Percentiles rank a stretch among this genome's conserved stretches.
Evolutionary conservation across 1,140 invertebrate genomes (phyloP).

Genomic region (Drosophila lowei): DNA sequence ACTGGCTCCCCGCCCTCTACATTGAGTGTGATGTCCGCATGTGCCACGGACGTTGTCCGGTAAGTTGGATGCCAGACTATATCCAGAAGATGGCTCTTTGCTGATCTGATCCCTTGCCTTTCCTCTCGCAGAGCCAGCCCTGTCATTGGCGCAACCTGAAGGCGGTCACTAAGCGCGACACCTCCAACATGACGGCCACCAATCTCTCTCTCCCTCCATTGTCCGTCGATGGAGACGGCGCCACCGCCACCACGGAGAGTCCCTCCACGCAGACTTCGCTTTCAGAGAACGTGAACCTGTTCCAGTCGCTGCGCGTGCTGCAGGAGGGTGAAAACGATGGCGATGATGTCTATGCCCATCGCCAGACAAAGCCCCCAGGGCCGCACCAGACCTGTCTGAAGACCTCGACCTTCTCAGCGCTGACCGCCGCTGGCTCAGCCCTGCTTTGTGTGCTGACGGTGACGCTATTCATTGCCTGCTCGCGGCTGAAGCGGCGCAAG

Average conservation of each 20-base stretch:
- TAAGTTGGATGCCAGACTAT: slow-evolving; percentile 84
- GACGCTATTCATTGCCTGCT: slow-evolving; percentile 88
- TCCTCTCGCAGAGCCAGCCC: slow-evolving; percentile 90
- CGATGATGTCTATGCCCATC: slow-evolving; percentile 82
- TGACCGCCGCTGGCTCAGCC: slow-evolving; percentile 88
- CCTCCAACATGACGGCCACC: slow-evolving; percentile 79
- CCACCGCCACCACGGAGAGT: slow-evolving; percentile 45
- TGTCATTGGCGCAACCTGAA: slow-evolving; percentile 96
- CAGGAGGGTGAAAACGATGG: slow-evolving; percentile 92
- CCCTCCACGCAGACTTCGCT: slow-evolving; percentile 54
- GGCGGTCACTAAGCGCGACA: slow-evolving; percentile 87
- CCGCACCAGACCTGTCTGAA: slow-evolving; percentile 89
- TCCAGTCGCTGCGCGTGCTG: slow-evolving; percentile 93
- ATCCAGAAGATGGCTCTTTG: too few relatives aligned
- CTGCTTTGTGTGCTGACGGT: slow-evolving; percentile 88
- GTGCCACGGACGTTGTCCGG: slow-evolving; percentile 95
- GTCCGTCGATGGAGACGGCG: slow-evolving; percentile 40
- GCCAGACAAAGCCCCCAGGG: slow-evolving; percentile 70
- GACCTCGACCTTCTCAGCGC: slow-evolving; percentile 89
- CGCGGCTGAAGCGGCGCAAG: slow-evolving; percentile 86
- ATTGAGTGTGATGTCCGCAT: slow-evolving; percentile 97
- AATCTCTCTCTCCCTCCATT: slow-evolving; percentile 55
- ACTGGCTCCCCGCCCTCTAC: slow-evolving; percentile 96
- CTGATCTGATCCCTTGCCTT: not conserved
- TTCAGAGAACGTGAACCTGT: slow-evolving; percentile 94